Base-by-base conservation (phyloP, 2,888 invertebrate species). In the Hoplodrina blanda region DNA sequence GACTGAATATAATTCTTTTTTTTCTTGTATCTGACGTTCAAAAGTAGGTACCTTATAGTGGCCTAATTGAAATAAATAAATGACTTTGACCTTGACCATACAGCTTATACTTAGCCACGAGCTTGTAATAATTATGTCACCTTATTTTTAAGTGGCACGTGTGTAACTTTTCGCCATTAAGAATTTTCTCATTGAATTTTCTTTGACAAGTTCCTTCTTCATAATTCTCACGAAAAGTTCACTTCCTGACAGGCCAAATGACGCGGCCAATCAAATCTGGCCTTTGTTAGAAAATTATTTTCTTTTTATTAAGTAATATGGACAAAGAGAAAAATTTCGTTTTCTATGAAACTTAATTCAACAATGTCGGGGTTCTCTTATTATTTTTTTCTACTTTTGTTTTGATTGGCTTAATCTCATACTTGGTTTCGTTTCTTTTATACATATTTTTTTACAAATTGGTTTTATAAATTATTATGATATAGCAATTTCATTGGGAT, bases 321-420 rank as follows among this genome's bases (percentile, higher is more conserved):
- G 87, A 88, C 88, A 89, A 91, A 88, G 82, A 82, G 83, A 83
- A 52, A 25, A 87, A 87, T 81, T 85, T 85, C 77, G 72, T 85
- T 86, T 88, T 89, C 85, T 85, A 84, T 87, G 81, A 87, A 88
- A 89, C 82, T 85, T 89, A 89, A 90, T 90, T 88, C 88, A 81
- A 80, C 81, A 86, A 87, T 88, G 84, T 85, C 72, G 74, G 78
- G 82, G 69, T 84, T 76, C 72, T 78, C 64, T 69, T 73, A 69
- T 83, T 82, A 80, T 83, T 75, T 84, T 25, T 25, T 80, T 78
- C 69, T 73, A 81, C 82, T 75, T 81, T 83, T 81, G 76, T 78
- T 85, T 85, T 81, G 77, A 85, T 87, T 85, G 81, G 75, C 68
- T 83, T 81, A 78, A 69, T 68, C 62, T 60, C 46, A 62, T 60